phyloP scores from a whole-genome alignment of 2,113 vertebrate genomes.

The Coryphaenoides rupestris region DNA sequence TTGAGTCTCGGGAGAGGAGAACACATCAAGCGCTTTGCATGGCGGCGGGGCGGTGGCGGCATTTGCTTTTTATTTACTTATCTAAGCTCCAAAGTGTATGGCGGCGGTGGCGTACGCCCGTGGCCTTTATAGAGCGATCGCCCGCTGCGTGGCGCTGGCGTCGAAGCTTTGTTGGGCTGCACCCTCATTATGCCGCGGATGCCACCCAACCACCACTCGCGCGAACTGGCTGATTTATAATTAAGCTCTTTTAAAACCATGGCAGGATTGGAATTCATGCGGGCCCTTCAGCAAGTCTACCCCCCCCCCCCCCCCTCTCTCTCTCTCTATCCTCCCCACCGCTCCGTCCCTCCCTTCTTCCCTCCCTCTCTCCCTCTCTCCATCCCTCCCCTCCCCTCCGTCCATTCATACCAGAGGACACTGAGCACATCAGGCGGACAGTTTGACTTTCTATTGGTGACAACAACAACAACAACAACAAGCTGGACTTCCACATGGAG shows the following conservation, averaged over 20 bases:
- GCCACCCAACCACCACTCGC: slow-evolving; percentile 25
- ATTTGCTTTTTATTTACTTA: too few relatives aligned
- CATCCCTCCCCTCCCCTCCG: neutral
- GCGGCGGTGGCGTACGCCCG: too few relatives aligned
- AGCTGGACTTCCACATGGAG: too few relatives aligned
- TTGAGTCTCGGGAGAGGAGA: too few relatives aligned
- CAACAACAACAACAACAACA: too few relatives aligned
- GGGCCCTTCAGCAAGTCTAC: slow-evolving; percentile 48
- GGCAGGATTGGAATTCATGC: slow-evolving; percentile 48
- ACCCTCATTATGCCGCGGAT: too few relatives aligned
- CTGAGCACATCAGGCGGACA: too few relatives aligned
- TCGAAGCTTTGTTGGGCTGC: slow-evolving; percentile 18
- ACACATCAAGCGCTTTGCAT: too few relatives aligned
- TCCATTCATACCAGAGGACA: neutral
- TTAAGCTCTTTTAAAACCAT: slow-evolving; percentile 70
- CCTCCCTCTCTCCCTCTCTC: neutral
- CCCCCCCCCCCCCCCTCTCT: neutral
- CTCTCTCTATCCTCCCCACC: neutral
- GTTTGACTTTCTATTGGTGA: too few relatives aligned
- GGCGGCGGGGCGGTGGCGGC: too few relatives aligned
- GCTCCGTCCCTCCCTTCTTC: neutral
- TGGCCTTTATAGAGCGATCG: too few relatives aligned
- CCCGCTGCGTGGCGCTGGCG: slow-evolving; percentile 31
- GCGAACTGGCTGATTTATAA: slow-evolving; percentile 61
- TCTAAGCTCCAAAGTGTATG: too few relatives aligned